A percentile compares a stretch with the other conserved stretches of the same genome.
These are phyloP conservation scores for Isotomurus palustris DNA, from an alignment of 2,888 invertebrate genomes.

Conservation along the genomic window DNA sequence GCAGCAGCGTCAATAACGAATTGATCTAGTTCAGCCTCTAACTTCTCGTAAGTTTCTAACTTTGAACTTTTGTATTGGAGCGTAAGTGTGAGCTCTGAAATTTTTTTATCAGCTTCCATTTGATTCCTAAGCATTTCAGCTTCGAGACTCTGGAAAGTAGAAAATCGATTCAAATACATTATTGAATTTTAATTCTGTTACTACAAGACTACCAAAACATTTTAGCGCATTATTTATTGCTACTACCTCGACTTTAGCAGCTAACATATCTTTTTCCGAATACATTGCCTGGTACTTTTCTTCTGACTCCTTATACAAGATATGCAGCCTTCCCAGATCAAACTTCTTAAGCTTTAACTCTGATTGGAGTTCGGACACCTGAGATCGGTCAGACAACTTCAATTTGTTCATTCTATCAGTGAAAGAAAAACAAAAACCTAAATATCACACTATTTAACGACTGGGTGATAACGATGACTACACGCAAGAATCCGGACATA, in stretches of 20 bases:
- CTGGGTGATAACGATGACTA: neutral
- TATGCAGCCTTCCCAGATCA: neutral
- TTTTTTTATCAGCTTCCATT: neutral
- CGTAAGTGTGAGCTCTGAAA: neutral
- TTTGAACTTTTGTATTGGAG: neutral
- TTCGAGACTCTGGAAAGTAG: neutral
- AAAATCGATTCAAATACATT: too few relatives aligned
- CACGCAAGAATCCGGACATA: neutral
- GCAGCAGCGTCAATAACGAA: slow-evolving; percentile 9
- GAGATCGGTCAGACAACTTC: slow-evolving; percentile 6
- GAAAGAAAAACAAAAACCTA: neutral
- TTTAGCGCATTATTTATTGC: neutral
- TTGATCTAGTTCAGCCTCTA: slow-evolving; percentile 10
- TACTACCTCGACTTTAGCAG: slow-evolving; percentile 14
- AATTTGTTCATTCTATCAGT: slow-evolving; percentile 14
- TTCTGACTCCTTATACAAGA: slow-evolving; percentile 7
- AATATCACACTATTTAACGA: neutral
- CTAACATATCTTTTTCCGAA: slow-evolving; percentile 8
- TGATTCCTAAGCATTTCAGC: too few relatives aligned
- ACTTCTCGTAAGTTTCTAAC: slow-evolving; percentile 8
- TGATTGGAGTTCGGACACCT: slow-evolving; percentile 9
- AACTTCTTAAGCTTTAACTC: slow-evolving; percentile 22
- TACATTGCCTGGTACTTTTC: neutral
- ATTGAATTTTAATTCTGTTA: too few relatives aligned
- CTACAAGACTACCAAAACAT: too few relatives aligned